Conservation (phyloP, 2,888 invertebrate genomes). For the Dugesia japonica region DNA sequence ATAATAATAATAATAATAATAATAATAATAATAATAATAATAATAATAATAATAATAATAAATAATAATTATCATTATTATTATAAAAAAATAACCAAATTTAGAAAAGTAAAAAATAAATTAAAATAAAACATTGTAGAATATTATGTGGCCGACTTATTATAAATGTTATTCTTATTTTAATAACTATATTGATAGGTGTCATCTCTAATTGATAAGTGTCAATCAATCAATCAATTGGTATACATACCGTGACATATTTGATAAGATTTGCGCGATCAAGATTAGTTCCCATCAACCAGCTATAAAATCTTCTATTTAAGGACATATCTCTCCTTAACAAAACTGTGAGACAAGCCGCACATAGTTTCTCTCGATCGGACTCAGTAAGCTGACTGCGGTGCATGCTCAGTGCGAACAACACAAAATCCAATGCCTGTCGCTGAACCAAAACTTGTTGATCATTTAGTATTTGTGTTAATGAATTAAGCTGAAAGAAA, state of each 20-base stretch:
- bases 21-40: too few relatives aligned
- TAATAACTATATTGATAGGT: too few relatives aligned
- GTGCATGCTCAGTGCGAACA: constrained; percentile 68
- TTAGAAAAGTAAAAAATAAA: too few relatives aligned
- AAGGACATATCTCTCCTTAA: constrained; percentile 72
- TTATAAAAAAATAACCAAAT: too few relatives aligned
- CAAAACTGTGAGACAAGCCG: constrained; percentile 58
- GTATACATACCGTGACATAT: neutral
- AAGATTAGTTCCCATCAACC: constrained; percentile 58
- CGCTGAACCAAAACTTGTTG: constrained; percentile 66
- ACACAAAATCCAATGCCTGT: constrained; percentile 66
- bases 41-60: too few relatives aligned
- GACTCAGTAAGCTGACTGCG: constrained; percentile 53
- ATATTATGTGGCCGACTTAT: too few relatives aligned
- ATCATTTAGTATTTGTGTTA: constrained; percentile 67
- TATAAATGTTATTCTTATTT: too few relatives aligned
- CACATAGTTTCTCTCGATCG: constrained; percentile 59
- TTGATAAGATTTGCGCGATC: neutral
- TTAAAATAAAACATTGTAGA: too few relatives aligned
- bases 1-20: too few relatives aligned
- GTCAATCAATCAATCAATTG: too few relatives aligned
- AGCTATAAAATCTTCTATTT: constrained; percentile 66
- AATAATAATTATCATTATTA: too few relatives aligned
- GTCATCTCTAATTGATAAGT: too few relatives aligned
- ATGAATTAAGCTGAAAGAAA: constrained; percentile 41